Base-by-base conservation (phyloP, 2,113 vertebrate genomes). In the Bubo blakistoni region DNA sequence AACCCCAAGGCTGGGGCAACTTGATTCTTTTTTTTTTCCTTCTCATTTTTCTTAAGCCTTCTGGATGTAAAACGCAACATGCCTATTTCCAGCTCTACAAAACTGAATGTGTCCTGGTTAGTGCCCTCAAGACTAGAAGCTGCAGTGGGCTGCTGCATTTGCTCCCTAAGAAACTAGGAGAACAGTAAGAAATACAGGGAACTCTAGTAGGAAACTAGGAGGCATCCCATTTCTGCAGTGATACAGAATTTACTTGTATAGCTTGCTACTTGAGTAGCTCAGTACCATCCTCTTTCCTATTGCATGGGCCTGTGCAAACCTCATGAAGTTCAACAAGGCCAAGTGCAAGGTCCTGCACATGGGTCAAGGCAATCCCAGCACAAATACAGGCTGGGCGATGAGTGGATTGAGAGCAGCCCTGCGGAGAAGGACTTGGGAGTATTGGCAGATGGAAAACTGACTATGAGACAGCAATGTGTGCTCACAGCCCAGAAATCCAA, bases 1-100 rank as follows among this genome's bases (percentile, higher is more conserved):
- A 72, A 63, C 13, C 6, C 9, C 0, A 3, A 29, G 27, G 3
- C 40, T 86, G 30, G 1, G 7, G 7, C 7, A 71, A 19, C 24
- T 44, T 4, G 0, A 7, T 69, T 69, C 20, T 20, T 15, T 30
- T 15, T 15, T 36, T 36, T 63, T 24, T 20, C 4, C 27, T 36
- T 36, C 2, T 2, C 3, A 5, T 58, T 59, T 63, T 40, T 40
- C 5, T 34, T 40, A 82, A 78, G 6, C 8, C 6, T 62, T 5
- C 38, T 55, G 29, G 8, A 19, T 42, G 3, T 42, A 42, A 46
- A 86, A 55, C 81, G 42, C 34, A 81, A 11, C 1, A 2, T 67
- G 7, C 16, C 2, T 66, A 3, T 73, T 88, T 90, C 9, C 26
- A 81, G 21, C 6, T 74, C 32, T n/a, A 29, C 16, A 18, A 51